Percentiles rank a stretch among this genome's conserved stretches.
Conservation (phyloP, 2,797 vertebrate genomes). For the Cryptoblepharus egeriae region DNA sequence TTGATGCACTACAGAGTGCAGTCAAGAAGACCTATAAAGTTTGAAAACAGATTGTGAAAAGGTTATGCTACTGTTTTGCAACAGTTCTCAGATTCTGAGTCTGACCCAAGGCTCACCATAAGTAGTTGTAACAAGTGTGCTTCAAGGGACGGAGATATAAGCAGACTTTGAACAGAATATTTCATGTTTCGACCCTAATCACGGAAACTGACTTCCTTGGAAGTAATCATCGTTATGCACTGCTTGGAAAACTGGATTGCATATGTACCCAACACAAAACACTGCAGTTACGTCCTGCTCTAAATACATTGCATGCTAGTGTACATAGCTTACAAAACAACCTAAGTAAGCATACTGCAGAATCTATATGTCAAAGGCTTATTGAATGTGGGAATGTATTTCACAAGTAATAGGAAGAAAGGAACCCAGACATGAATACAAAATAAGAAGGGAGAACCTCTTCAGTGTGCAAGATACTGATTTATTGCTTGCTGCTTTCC, state of each 20-base stretch:
- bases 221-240: background rate
- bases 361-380: too few species aligned
- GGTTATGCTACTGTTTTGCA: constrained; percentile 53
- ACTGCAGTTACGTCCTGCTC: background rate
- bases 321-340: background rate
- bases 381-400: background rate
- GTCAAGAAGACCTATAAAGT: constrained; percentile 58
- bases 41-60: constrained; percentile 65
- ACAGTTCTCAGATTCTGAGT: constrained; percentile 39
- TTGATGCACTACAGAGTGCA: constrained; percentile 37
- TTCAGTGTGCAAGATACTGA: too few species aligned
- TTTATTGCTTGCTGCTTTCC: too few species aligned
- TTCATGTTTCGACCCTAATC: background rate
- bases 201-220: background rate
- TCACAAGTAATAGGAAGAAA: background rate
- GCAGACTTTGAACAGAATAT: background rate
- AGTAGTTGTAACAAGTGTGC: constrained; percentile 35
- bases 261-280: background rate
- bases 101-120: constrained; percentile 37
- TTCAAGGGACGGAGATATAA: constrained; percentile 5
- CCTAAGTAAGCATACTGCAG: background rate
- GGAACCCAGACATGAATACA: too few species aligned
- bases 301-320: background rate
- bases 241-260: background rate
- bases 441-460: too few species aligned